These are phyloP conservation scores for Oncorhynchus clarkii DNA, from an alignment of 2,113 vertebrate genomes.

Conservation along the genomic window DNA sequence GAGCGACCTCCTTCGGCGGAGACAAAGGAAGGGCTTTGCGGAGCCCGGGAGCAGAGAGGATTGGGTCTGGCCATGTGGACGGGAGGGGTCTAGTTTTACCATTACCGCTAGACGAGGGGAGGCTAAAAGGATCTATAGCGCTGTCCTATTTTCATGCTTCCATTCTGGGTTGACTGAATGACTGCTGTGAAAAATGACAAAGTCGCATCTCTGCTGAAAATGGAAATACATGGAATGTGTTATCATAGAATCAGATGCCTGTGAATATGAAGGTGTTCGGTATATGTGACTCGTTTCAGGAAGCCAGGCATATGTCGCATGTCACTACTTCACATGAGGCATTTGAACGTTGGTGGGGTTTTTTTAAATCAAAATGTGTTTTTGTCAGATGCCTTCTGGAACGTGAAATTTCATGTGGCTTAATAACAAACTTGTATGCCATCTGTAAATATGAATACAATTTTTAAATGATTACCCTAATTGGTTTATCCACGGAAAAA, in stretches of 20 bases:
- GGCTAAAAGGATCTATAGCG: not conserved
- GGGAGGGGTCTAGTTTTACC: not conserved
- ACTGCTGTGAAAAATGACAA: slow-evolving; percentile 4
- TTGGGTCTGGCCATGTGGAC: not conserved
- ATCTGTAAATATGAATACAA: no score
- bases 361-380: no score
- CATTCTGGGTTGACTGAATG: slow-evolving; percentile 1
- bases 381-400: no score
- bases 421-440: no score
- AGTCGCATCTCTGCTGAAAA: not conserved
- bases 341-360: no score
- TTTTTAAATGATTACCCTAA: no score
- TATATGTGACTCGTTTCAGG: not conserved
- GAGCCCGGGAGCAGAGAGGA: not conserved
- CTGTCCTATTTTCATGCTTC: not conserved
- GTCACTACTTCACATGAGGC: no score
- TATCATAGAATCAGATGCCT: not conserved
- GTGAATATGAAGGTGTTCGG: not conserved
- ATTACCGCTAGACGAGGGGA: not conserved
- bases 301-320: no score
- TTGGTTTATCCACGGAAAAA: no score
- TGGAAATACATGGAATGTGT: not conserved
- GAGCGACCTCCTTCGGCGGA: slow-evolving; percentile 17
- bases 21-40: not conserved
- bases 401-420: no score